Evolutionary conservation across 2,888 invertebrate genomes (phyloP).

Genomic region (Drosophila anomelani): DNA sequence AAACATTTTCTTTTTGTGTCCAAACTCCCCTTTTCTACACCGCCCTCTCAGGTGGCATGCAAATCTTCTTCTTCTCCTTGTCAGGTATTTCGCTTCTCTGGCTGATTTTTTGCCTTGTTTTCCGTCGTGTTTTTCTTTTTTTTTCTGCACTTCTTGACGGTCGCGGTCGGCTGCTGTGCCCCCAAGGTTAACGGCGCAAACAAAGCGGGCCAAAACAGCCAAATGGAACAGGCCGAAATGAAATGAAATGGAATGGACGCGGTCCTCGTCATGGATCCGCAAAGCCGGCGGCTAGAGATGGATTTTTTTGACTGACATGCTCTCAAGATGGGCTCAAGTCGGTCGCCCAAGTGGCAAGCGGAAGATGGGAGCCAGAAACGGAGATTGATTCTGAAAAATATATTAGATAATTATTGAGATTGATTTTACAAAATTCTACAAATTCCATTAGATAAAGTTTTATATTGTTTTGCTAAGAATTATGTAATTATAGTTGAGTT

Average conservation of each 20-base stretch:
- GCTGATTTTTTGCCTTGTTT: conserved; percentile 23
- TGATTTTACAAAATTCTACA: no score
- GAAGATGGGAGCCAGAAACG: background rate
- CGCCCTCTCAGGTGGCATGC: conserved; percentile 40
- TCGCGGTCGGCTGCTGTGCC: conserved; percentile 62
- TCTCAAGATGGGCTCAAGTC: conserved; percentile 23
- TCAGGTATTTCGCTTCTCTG: conserved; percentile 25
- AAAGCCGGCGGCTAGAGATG: conserved; percentile 60
- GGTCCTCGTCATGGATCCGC: conserved; percentile 39
- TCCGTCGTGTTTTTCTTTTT: conserved; percentile 1
- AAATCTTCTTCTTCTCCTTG: conserved; percentile 26
- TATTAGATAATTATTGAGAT: no score
- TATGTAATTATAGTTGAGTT: background rate
- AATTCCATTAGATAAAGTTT: no score
- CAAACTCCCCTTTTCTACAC: conserved; percentile 35
- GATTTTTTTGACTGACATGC: conserved; percentile 25
- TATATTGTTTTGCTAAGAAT: no score
- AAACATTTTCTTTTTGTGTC: background rate
- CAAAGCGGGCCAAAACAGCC: conserved; percentile 63
- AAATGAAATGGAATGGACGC: conserved; percentile 44
- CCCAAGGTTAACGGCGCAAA: conserved; percentile 75
- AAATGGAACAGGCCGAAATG: conserved; percentile 67
- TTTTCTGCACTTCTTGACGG: conserved; percentile 45
- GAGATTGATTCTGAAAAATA: background rate
- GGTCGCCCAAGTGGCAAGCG: conserved; percentile 3